Evolutionary conservation across 2,888 invertebrate species (phyloP), one percentile per base, ranked within the genome.

Genomic region (Strigamia maritima): DNA sequence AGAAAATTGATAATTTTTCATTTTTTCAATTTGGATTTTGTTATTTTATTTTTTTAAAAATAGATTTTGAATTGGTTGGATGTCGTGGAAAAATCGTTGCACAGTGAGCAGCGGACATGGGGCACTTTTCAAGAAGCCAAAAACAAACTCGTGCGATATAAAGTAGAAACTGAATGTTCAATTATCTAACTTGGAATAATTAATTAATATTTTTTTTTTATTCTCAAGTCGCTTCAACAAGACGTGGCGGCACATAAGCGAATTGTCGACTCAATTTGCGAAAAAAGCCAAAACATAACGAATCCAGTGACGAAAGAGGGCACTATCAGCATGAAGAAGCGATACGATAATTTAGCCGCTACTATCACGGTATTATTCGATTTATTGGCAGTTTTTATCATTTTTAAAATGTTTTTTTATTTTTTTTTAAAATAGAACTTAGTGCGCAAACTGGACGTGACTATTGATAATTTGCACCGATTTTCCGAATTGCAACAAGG

Each of bases 171-270:
- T 31, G n/a, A n/a, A n/a, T 24, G 22, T 24, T 14, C 1, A 24
- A 24, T 28, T 16, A 22, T 2, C n/a, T 2, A 10, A 24, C 7
- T 70, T 70, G 10, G 24, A n/a, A 26, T 19, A 2, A 8, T 2
- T 4, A 12, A 70, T 75, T 75, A 26, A 22, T 10, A 75, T 19
- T 1, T 7, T 80, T 78, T 80, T 76, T 82, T 82, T n/a, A n/a
- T n/a, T 2, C 83, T 7, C 2, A 31, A 90, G 89, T 92, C 94
- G 0, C 88, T 92, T 75, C 89, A 94, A 79, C 96, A 97, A 87
- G 97, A 98, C 87, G 94, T 96, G 28, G 88, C 91, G 80, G 93
- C 95, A 0, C 94, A 97, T 84, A 96, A 96, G 85, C 89, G 95
- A 82, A 92, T 96, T 6, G 92, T 97, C 65, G 97, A 97, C 87